Evolutionary conservation across 2,888 invertebrate species (phyloP), one percentile per base, ranked within the genome.

Genomic region (Petrophora chlorosata): DNA sequence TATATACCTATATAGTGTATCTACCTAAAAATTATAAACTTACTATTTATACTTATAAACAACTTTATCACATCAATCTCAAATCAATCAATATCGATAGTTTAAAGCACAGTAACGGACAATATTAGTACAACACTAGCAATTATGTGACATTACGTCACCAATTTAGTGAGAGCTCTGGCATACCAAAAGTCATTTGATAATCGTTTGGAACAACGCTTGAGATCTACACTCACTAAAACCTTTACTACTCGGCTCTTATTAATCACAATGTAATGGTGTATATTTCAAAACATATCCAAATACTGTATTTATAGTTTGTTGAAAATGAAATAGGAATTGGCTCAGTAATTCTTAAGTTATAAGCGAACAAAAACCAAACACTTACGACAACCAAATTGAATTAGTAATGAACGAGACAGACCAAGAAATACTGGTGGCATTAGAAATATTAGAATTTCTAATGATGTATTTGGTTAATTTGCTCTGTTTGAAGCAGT

Each of bases 401-500:
- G 7, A 5, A 7, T 4, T 19, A 19, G 19, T 5, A 7, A 19
- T 7, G 7, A 19, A 19, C 4, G 25, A 2, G 9, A 10, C 8
- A 19, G 39, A 9, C 14, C 39, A 39, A 9, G 29, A 19, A n/a
- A 39, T 5, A 14, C 5, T 39, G 39, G 39, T 39, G 25, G 29
- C 2, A 13, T 13, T 30, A 2, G 2, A 19, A 45, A 38, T 38
- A 36, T 45, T 43, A 33, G 34, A 29, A 29, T 29, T 28, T 35
- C 36, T 56, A 61, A 58, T 60, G 55, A 61, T 65, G 63, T 65
- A 64, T 63, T 50, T 67, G 70, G 70, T 76, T 80, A 78, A 77
- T 82, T 79, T 76, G 70, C 60, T 62, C 49, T 43, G 70, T 64
- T 73, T 73, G 74, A 79, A 79, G 81, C 81, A 80, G 85, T 82